Percentiles rank a stretch among this genome's conserved stretches.
These are phyloP conservation scores for Calliopsis andreniformis DNA, from an alignment of 1,140 invertebrate species.

Conservation along the genomic window DNA sequence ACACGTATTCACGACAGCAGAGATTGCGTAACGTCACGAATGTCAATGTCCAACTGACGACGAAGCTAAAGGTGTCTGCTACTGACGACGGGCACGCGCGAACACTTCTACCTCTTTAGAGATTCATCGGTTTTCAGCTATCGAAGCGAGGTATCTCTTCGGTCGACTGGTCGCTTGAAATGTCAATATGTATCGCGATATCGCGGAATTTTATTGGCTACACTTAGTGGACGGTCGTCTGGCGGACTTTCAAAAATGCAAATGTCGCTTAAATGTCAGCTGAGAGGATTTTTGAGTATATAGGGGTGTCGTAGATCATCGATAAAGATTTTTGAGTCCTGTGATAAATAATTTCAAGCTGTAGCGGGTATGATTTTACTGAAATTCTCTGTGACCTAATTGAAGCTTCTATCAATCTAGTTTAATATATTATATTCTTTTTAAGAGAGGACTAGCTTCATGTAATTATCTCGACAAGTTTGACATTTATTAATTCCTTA, in stretches of 20 bases:
- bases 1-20: not conserved
- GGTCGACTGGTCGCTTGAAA: slow-evolving; percentile 33
- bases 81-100: not conserved
- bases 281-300: not conserved
- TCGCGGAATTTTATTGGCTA: slow-evolving; percentile 15
- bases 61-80: not conserved
- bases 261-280: slow-evolving; percentile 33
- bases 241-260: slow-evolving; percentile 29
- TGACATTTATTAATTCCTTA: too few species aligned
- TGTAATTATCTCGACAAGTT: too few species aligned
- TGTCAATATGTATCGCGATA: slow-evolving; percentile 39
- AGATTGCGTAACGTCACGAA: slow-evolving; percentile 5
- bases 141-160: slow-evolving; percentile 6
- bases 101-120: not conserved
- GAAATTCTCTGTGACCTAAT: too few species aligned
- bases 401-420: too few species aligned
- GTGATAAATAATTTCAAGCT: too few species aligned
- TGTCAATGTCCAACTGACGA: slow-evolving; percentile 20
- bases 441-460: too few species aligned
- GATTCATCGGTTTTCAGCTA: slow-evolving; percentile 23
- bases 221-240: not conserved
- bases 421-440: too few species aligned
- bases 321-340: too few species aligned
- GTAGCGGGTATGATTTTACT: too few species aligned
- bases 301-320: too few species aligned